Evolutionary conservation across 1,140 invertebrate species (phyloP).

Genomic region (Heliconius congener): DNA sequence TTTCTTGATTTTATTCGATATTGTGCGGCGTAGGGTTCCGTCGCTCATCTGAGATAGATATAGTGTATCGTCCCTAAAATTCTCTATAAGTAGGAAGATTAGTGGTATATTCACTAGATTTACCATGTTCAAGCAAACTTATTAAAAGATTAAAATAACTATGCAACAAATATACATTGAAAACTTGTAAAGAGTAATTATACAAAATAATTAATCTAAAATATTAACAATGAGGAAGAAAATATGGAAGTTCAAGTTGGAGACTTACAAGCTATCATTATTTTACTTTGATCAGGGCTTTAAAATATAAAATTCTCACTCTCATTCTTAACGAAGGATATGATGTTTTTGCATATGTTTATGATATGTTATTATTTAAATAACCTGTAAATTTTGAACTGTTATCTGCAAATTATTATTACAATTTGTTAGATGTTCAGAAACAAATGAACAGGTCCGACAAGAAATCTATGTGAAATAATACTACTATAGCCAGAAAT

Average conservation of each 20-base stretch:
- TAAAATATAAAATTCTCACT: constrained; percentile 55
- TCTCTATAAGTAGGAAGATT: too few relatives aligned
- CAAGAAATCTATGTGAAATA: constrained; percentile 68
- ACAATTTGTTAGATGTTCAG: constrained; percentile 26
- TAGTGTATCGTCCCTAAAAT: too few relatives aligned
- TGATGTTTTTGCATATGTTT: constrained; percentile 51
- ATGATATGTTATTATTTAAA: constrained; percentile 65
- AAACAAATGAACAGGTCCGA: constrained; percentile 48
- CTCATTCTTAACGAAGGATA: constrained; percentile 58
- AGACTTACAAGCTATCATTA: constrained; percentile 29
- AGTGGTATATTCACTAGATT: too few relatives aligned
- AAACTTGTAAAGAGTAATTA: not conserved
- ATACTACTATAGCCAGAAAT: constrained; percentile 58
- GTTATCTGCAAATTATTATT: not conserved
- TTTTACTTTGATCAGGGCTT: constrained; percentile 22
- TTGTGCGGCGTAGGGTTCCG: not conserved
- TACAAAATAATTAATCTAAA: constrained; percentile 3
- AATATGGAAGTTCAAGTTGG: constrained; percentile 30
- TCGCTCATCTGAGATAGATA: too few relatives aligned
- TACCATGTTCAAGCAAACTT: too few relatives aligned
- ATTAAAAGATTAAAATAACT: too few relatives aligned
- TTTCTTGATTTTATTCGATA: not conserved
- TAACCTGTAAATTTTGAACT: constrained; percentile 16
- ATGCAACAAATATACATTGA: not conserved
- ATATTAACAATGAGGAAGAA: constrained; percentile 23